phyloP scores from a whole-genome alignment of 2,888 invertebrate genomes.

The Crematogaster levior region DNA sequence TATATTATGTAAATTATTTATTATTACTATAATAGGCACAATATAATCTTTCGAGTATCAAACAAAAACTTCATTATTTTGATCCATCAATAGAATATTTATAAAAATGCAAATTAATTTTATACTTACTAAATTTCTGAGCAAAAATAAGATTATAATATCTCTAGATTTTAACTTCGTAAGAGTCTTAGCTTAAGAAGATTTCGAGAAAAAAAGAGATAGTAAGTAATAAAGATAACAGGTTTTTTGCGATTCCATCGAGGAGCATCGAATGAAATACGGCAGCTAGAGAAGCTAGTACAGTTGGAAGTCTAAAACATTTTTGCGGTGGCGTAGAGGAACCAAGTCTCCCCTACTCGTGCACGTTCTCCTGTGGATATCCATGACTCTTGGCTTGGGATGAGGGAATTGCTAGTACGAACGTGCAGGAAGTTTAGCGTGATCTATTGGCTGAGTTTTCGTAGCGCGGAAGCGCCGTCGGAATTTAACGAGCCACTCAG shows the following conservation, averaged over 20 bases:
- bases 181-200: conserved; percentile 52
- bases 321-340: conserved; percentile 50
- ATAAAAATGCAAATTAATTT: conserved; percentile 10
- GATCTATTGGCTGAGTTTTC: conserved; percentile 75
- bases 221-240: conserved; percentile 54
- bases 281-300: conserved; percentile 33
- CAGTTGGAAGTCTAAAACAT: conserved; percentile 62
- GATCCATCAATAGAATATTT: neutral
- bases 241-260: conserved; percentile 47
- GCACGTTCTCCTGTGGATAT: conserved; percentile 61
- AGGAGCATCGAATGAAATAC: conserved; percentile 53
- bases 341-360: conserved; percentile 24
- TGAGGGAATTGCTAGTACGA: conserved; percentile 67
- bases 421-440: conserved; percentile 74
- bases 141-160: conserved; percentile 36
- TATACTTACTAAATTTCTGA: neutral
- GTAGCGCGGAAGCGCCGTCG: conserved; percentile 59
- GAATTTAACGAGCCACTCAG: conserved; percentile 75
- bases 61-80: neutral
- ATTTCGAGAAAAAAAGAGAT: conserved; percentile 21
- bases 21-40: neutral
- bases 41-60: neutral
- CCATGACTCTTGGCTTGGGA: conserved; percentile 55
- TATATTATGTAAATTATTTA: neutral
- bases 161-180: conserved; percentile 24